These are phyloP conservation scores for Yoshiicerus persimilis DNA, from an alignment of 1,140 invertebrate genomes.

Conservation along the genomic window DNA sequence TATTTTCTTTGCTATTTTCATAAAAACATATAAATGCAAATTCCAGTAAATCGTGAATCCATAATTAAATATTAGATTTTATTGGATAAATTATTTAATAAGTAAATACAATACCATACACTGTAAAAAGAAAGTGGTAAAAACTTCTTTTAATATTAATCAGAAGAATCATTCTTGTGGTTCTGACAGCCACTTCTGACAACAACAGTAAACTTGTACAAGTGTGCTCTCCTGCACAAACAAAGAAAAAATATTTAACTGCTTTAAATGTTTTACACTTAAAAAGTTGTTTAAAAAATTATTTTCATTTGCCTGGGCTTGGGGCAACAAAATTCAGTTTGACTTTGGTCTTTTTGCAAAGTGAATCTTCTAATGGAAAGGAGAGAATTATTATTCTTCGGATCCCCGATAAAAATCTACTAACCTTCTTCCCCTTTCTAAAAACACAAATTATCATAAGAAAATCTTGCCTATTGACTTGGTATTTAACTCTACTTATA, in stretches of 20 bases:
- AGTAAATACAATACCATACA: no score
- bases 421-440: constrained; percentile 98
- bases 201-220: constrained; percentile 83
- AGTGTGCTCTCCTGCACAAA: constrained; percentile 72
- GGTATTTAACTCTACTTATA: no score
- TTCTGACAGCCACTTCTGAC: constrained; percentile 61
- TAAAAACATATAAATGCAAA: no score
- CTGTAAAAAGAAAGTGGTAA: background rate
- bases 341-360: constrained; percentile 86
- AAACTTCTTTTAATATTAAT: constrained; percentile 68
- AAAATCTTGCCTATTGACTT: no score
- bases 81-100: no score
- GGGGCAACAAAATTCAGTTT: constrained; percentile 95
- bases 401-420: constrained; percentile 99
- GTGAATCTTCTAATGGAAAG: constrained; percentile 95
- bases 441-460: no score
- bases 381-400: constrained; percentile 91
- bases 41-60: no score
- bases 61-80: no score
- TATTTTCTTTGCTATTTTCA: no score
- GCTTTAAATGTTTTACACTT: no score
- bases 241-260: constrained; percentile 56
- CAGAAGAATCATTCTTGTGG: background rate
- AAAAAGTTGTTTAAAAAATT: background rate
- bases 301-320: constrained; percentile 57